Evolutionary conservation across 2,797 vertebrate genomes (phyloP), one percentile per base, ranked within the genome.

Genomic region (Lutjanus campechanus): DNA sequence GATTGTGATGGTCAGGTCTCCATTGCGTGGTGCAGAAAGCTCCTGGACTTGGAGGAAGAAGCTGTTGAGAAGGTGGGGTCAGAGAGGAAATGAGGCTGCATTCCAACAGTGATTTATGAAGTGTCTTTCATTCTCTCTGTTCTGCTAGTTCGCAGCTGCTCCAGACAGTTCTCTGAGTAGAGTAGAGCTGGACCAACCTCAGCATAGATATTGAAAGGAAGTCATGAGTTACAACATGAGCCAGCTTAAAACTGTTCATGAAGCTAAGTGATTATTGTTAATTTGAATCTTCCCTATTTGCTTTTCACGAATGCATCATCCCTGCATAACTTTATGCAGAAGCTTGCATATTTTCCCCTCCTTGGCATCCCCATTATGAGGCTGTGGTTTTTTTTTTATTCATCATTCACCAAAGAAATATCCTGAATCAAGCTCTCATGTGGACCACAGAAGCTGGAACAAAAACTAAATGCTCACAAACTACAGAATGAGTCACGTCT

Each of bases 51-150:
- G 76, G 66, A 85, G 74, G 79, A 84, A 86, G 85, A 87, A 77
- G 77, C 82, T 86, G 76, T 81, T 86, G 90, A 88, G 84, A 88
- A 89, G 88, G 86, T 91, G 86, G 76, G 78, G 85, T 85, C 13
- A 1, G 17, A 70, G 55, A 93, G 93, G 91, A 91, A 94, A 91
- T 89, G 79, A 90, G 88, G 65, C 85, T 81, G 70, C 92, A 94
- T 94, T 95, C 94, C 91, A 85, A 77, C 75, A 58, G 49, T 92
- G 90, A 91, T 94, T 93, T 91, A 92, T 92, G 83, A 87, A 90
- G 81, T 83, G 86, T 91, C 89, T 88, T 83, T 91, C 71, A 84
- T 84, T 66, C 83, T 84, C 72, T 85, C 54, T 70, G 74, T 78
- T 65, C 80, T 65, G 49, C 19, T 78, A 71, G 80, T 80, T 83